These are phyloP conservation scores for Phalangium opilio DNA, from an alignment of 2,888 invertebrate species.

Conservation along the genomic window DNA sequence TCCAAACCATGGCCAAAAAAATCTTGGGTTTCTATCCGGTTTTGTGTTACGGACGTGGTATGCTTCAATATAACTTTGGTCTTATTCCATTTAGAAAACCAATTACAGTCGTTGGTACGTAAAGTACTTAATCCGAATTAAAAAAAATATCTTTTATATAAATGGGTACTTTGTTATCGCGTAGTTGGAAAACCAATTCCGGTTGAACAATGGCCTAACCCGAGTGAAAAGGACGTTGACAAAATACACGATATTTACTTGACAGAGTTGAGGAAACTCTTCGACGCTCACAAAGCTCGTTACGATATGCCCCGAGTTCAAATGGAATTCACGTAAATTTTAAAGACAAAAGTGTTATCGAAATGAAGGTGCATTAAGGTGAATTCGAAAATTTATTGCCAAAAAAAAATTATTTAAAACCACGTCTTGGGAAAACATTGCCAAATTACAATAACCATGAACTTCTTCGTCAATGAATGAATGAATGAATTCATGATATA, in stretches of 20 bases:
- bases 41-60: slow-evolving; percentile 53
- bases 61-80: slow-evolving; percentile 81
- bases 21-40: slow-evolving; percentile 53
- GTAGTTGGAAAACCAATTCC: slow-evolving; percentile 74
- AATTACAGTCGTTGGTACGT: slow-evolving; percentile 70
- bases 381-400: too few relatives aligned
- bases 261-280: slow-evolving; percentile 49
- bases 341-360: too few relatives aligned
- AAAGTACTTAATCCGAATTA: neutral
- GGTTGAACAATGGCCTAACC: slow-evolving; percentile 50
- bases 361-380: too few relatives aligned
- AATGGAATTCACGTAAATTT: too few relatives aligned
- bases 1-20: slow-evolving; percentile 52
- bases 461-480: too few relatives aligned
- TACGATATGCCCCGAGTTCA: slow-evolving; percentile 36
- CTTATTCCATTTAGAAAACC: slow-evolving; percentile 62
- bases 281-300: slow-evolving; percentile 63
- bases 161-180: too few relatives aligned
- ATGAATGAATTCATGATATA: too few relatives aligned
- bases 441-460: too few relatives aligned
- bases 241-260: slow-evolving; percentile 59
- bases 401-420: too few relatives aligned
- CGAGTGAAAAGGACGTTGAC: slow-evolving; percentile 57
- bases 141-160: too few relatives aligned
- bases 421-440: too few relatives aligned